Percentiles rank a stretch among this genome's conserved stretches.
Conservation (phyloP, 64 coral and sea anemone genomes). For the Anthopleura sola region DNA sequence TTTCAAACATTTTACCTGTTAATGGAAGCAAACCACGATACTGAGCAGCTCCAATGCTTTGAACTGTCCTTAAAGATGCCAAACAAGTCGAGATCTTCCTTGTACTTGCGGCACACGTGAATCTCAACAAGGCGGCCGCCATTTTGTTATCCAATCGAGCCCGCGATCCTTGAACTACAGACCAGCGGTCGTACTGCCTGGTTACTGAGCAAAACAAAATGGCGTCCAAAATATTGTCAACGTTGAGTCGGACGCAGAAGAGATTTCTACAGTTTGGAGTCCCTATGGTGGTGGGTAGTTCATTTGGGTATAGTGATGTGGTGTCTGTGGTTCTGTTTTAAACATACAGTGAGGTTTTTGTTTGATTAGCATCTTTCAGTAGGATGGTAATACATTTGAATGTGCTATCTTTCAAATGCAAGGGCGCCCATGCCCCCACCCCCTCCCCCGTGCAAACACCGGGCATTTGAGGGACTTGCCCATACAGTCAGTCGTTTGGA, state of each 20-base stretch:
- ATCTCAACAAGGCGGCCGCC: constrained; percentile 37
- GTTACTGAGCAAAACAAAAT: constrained; percentile 54
- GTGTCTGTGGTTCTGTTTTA: background rate
- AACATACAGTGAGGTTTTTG: background rate
- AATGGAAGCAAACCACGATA: background rate
- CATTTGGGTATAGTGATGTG: background rate
- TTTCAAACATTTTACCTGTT: background rate
- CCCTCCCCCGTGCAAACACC: too few species aligned
- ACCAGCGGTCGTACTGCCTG: background rate
- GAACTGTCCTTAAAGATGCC: background rate
- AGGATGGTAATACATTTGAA: too few species aligned
- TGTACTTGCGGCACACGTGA: background rate
- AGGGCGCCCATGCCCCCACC: too few species aligned
- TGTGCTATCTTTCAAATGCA: too few species aligned
- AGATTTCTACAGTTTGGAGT: constrained; percentile 78
- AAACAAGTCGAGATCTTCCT: background rate
- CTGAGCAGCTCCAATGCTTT: background rate
- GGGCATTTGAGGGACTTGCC: too few species aligned
- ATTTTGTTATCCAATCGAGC: constrained; percentile 19
- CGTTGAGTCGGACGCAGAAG: constrained; percentile 21
- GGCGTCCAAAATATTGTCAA: constrained; percentile 48
- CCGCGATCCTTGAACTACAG: background rate
- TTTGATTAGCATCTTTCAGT: too few species aligned
- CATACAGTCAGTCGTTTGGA: too few species aligned
- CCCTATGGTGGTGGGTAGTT: constrained; percentile 70